These are phyloP conservation scores for Ornithorhynchus anatinus DNA, from an alignment of 2,113 vertebrate species.

Conservation along the genomic window DNA sequence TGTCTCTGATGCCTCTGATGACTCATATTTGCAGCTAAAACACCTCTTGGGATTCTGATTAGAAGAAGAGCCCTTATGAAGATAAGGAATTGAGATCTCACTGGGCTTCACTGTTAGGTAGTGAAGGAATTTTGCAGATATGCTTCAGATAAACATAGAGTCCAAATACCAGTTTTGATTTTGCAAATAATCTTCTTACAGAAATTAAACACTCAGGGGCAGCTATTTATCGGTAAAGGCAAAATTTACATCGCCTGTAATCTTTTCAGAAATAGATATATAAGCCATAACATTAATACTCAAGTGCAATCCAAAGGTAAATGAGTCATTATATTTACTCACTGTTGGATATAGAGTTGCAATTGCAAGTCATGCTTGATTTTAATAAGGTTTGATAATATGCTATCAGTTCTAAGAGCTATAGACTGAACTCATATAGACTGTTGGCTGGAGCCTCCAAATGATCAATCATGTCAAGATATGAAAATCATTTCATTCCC, in stretches of 20 bases:
- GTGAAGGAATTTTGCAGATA: slow-evolving; percentile 11
- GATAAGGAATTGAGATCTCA: slow-evolving; percentile 34
- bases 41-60: slow-evolving; percentile 32
- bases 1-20: slow-evolving; percentile 46
- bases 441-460: slow-evolving; percentile 70
- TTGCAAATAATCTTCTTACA: slow-evolving; percentile 16
- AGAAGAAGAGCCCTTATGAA: slow-evolving; percentile 47
- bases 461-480: slow-evolving; percentile 75
- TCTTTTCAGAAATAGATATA: slow-evolving; percentile 47
- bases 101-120: slow-evolving; percentile 26
- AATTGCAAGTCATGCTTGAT: slow-evolving; percentile 53
- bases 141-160: slow-evolving; percentile 20
- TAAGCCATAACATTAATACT: slow-evolving; percentile 46
- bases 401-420: slow-evolving; percentile 68
- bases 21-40: slow-evolving; percentile 51
- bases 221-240: slow-evolving; percentile 62
- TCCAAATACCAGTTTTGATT: slow-evolving; percentile 31
- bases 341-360: slow-evolving; percentile 55
- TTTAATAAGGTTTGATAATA: slow-evolving; percentile 77
- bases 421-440: slow-evolving; percentile 68
- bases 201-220: slow-evolving; percentile 65
- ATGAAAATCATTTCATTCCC: slow-evolving; percentile 72
- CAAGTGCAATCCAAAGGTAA: slow-evolving; percentile 17
- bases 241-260: slow-evolving; percentile 56
- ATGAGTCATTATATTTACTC: slow-evolving; percentile 46